phyloP scores from a whole-genome alignment of 2,888 invertebrate species.

The Lomographa bimaculata region DNA sequence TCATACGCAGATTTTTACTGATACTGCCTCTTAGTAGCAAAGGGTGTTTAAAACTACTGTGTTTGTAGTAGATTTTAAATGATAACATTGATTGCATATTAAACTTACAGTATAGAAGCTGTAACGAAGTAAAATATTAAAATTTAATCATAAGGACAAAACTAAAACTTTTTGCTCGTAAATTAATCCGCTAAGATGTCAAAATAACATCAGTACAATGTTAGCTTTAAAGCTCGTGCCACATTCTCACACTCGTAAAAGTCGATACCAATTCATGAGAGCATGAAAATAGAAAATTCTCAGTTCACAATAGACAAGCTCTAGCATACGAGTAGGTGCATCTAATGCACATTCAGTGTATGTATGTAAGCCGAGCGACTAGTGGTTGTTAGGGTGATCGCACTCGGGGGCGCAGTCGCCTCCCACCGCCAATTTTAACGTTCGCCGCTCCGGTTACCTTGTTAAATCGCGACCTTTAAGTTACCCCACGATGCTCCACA shows the following conservation, averaged over 20 bases:
- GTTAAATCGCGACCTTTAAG: conserved; percentile 44
- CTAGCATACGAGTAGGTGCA: conserved; percentile 17
- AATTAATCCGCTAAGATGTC: too few relatives aligned
- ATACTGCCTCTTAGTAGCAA: too few relatives aligned
- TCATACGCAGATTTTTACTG: too few relatives aligned
- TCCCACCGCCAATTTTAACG: conserved; percentile 41
- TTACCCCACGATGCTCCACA: conserved; percentile 31
- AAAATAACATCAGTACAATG: too few relatives aligned
- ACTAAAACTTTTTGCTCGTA: too few relatives aligned
- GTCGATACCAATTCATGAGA: conserved; percentile 5
- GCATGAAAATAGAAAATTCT: conserved; percentile 12
- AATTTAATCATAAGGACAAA: too few relatives aligned
- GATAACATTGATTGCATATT: too few relatives aligned
- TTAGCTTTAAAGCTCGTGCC: neutral
- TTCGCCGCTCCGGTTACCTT: conserved; percentile 48
- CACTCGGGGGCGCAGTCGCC: conserved; percentile 50
- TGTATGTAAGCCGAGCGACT: conserved; percentile 35
- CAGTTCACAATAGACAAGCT: conserved; percentile 15
- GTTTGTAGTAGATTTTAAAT: too few relatives aligned
- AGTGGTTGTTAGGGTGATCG: conserved; percentile 51
- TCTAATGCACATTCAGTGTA: conserved; percentile 31
- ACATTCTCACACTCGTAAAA: conserved; percentile 1
- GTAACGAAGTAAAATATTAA: too few relatives aligned
- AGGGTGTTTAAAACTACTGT: too few relatives aligned
- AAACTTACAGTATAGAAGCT: too few relatives aligned